These are phyloP conservation scores for Cantharis flavilabris DNA, from an alignment of 2,888 invertebrate species.

Conservation along the genomic window DNA sequence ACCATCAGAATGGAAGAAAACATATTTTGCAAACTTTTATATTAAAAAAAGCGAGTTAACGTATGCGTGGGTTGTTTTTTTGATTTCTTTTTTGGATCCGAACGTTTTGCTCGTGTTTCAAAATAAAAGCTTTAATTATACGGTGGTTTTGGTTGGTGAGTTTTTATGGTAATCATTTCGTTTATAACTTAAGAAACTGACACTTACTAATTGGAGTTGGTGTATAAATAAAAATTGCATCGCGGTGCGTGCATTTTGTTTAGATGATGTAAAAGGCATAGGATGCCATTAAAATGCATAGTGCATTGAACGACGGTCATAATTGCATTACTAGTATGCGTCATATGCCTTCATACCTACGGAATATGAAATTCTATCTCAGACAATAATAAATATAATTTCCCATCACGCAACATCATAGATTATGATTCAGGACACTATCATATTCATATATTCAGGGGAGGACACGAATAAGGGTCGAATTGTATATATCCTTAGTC, in stretches of 20 bases:
- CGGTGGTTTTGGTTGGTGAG: background rate
- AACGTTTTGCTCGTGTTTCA: background rate
- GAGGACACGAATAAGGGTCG: conserved; percentile 35
- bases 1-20: background rate
- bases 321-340: conserved; percentile 23
- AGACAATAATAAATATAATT: conserved; percentile 48
- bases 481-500: conserved; percentile 36
- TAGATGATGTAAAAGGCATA: conserved; percentile 5
- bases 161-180: background rate
- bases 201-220: background rate
- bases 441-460: conserved; percentile 47
- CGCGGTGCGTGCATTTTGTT: background rate
- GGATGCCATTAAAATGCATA: conserved; percentile 18
- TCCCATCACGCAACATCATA: conserved; percentile 47
- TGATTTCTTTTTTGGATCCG: background rate
- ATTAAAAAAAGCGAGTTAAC: background rate
- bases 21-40: background rate
- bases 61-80: background rate
- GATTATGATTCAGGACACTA: conserved; percentile 49
- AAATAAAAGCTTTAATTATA: background rate
- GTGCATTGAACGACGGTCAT: conserved; percentile 14
- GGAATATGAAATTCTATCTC: conserved; percentile 22
- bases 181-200: background rate
- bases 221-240: background rate
- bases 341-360: conserved; percentile 11